Conservation (phyloP, 1,140 invertebrate species). For the Drosophila pandora region DNA sequence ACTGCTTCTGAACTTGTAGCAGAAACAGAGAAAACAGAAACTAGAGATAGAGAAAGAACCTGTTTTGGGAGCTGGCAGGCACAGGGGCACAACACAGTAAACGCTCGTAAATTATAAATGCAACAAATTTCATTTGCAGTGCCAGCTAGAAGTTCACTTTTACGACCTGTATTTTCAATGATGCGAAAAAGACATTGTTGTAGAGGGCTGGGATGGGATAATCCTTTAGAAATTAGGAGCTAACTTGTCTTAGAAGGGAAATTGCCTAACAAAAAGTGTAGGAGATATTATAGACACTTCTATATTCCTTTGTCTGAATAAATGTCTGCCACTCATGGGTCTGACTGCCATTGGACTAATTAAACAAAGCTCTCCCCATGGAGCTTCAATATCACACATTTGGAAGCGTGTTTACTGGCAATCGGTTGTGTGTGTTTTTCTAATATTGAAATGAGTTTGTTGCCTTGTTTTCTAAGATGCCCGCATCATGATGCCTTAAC, state of each 20-base stretch:
- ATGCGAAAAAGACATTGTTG: slow-evolving; percentile 14
- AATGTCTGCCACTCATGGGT: slow-evolving; percentile 9
- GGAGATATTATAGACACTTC: too few species aligned
- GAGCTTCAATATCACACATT: neutral
- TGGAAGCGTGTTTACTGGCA: neutral
- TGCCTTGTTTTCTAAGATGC: slow-evolving; percentile 29
- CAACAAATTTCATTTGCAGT: slow-evolving; percentile 20
- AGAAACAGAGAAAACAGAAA: slow-evolving; percentile 14
- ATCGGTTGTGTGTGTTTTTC: slow-evolving; percentile 22
- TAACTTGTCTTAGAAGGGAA: neutral
- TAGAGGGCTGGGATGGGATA: slow-evolving; percentile 12
- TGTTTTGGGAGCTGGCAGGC: slow-evolving; percentile 18
- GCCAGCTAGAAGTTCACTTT: neutral
- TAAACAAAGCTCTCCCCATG: slow-evolving; percentile 14
- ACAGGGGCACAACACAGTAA: slow-evolving; percentile 27
- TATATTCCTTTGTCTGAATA: neutral
- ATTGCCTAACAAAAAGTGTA: neutral
- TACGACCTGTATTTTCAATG: slow-evolving; percentile 11
- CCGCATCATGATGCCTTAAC: slow-evolving; percentile 52
- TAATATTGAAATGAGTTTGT: slow-evolving; percentile 66
- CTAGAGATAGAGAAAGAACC: slow-evolving; percentile 48
- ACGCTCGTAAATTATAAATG: slow-evolving; percentile 42
- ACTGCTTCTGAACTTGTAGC: slow-evolving; percentile 5
- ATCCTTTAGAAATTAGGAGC: neutral
- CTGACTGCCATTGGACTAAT: slow-evolving; percentile 42